phyloP scores from a whole-genome alignment of 1,140 invertebrate genomes.

The Arion vulgaris region DNA sequence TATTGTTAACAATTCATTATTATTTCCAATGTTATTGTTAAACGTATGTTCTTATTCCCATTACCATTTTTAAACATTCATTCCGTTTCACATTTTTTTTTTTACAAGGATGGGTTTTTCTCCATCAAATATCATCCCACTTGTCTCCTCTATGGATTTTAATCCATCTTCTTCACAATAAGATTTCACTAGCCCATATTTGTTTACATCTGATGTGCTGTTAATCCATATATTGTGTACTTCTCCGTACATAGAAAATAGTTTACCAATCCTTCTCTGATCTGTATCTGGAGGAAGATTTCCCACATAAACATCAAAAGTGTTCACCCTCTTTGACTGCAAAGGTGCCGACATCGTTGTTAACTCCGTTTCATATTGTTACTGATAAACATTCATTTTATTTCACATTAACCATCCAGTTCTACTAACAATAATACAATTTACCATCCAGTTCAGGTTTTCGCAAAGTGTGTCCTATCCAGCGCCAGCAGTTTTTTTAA shows the following conservation, averaged over 20 bases:
- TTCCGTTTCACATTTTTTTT: too few relatives aligned
- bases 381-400: too few relatives aligned
- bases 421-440: too few relatives aligned
- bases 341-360: neutral
- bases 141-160: slow-evolving; percentile 37
- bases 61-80: too few relatives aligned
- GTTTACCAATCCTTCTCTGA: slow-evolving; percentile 39
- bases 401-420: too few relatives aligned
- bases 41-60: too few relatives aligned
- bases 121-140: slow-evolving; percentile 32
- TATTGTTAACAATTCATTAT: too few relatives aligned
- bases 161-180: slow-evolving; percentile 35
- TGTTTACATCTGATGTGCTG: slow-evolving; percentile 27
- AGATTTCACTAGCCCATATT: slow-evolving; percentile 29
- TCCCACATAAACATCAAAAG: slow-evolving; percentile 32
- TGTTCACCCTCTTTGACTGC: neutral
- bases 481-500: too few relatives aligned
- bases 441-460: too few relatives aligned
- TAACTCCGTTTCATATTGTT: neutral
- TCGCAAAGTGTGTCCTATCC: too few relatives aligned
- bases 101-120: slow-evolving; percentile 29
- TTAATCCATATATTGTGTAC: slow-evolving; percentile 36
- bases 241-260: slow-evolving; percentile 39
- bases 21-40: too few relatives aligned
- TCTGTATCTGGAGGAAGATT: slow-evolving; percentile 27